Percentiles rank a stretch among this genome's conserved stretches.
Conservation (phyloP, 2,797 vertebrate species). For the Poeciliopsis infans region DNA sequence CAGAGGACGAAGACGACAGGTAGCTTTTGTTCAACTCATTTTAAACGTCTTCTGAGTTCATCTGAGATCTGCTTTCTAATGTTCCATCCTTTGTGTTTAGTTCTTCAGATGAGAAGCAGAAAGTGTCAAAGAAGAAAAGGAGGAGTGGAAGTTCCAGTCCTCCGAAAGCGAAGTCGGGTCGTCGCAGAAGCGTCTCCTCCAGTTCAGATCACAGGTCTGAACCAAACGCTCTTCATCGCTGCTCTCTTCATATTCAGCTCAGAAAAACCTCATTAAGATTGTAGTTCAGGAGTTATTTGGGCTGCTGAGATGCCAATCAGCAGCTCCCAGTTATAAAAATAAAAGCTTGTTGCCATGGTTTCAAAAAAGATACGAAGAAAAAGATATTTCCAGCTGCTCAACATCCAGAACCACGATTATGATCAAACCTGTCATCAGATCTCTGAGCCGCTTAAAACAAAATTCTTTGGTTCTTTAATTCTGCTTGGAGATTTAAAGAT, state of each 20-base stretch:
- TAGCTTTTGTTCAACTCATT: constrained; percentile 27
- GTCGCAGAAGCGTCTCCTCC: constrained; percentile 67
- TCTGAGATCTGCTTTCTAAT: background rate
- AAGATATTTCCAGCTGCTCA: background rate
- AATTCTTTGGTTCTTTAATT: background rate
- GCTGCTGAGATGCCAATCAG: background rate
- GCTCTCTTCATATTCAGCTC: background rate
- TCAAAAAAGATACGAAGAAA: background rate
- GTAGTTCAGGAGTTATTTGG: no score
- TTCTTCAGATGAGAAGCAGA: constrained; percentile 83
- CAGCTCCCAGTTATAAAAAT: background rate
- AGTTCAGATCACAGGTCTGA: constrained; percentile 73
- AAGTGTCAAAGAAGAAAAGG: constrained; percentile 80
- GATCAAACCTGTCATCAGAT: background rate
- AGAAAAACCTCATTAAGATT: background rate
- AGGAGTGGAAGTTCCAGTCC: constrained; percentile 68
- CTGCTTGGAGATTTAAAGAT: background rate
- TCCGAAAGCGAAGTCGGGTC: constrained; percentile 56
- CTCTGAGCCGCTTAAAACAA: background rate
- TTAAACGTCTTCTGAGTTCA: background rate
- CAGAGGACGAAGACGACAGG: constrained; percentile 74
- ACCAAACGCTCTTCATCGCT: background rate
- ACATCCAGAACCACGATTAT: background rate
- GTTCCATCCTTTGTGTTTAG: constrained; percentile 57
- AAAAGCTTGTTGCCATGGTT: background rate